Evolutionary conservation across 2,888 invertebrate species (phyloP), one percentile per base, ranked within the genome.

Genomic region (Tachystola acroxantha): DNA sequence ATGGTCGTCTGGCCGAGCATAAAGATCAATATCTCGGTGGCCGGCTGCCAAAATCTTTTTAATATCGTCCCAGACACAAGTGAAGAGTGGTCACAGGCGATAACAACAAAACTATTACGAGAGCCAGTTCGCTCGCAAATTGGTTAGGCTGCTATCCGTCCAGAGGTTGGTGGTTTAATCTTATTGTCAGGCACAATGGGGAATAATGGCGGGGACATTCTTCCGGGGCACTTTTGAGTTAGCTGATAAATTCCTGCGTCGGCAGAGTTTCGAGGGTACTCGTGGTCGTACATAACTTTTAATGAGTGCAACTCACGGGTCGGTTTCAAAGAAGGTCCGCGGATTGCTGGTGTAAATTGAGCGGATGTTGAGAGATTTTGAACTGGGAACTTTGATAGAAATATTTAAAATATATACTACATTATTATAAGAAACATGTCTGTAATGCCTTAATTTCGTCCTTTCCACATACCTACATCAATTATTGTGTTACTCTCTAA

Each of bases 11-110:
- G 80, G 80, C 73, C 73, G 68, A 76, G 78, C 82, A 80, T 82
- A 76, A 82, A 84, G 85, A 85, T 86, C 84, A 78, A 84, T 85
- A 86, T 84, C 85, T 70, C 48, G 59, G 68, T 86, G 86, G 85
- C 84, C 57, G 67, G 62, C 58, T 79, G 85, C 86, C 86, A 86
- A 82, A 77, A 84, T 82, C 82, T 85, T 84, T 85, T 85, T 85
- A 85, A 85, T 85, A 86, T 82, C 80, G 66, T 73, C 76, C 67
- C 70, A 72, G 70, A 77, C 71, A 72, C 66, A 70, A 72, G 70
- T 73, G 74, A 76, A 71, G 75, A 82, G 78, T 76, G 77, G 79
- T 78, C 77, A 74, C 63, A 60, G 60, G 64, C 68, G 77, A 85
- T 84, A 84, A 84, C 81, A 85, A 82, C 82, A 79, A 77, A 82